Evolutionary conservation across 1,140 invertebrate species (phyloP).

Genomic region (Aricia agestis): DNA sequence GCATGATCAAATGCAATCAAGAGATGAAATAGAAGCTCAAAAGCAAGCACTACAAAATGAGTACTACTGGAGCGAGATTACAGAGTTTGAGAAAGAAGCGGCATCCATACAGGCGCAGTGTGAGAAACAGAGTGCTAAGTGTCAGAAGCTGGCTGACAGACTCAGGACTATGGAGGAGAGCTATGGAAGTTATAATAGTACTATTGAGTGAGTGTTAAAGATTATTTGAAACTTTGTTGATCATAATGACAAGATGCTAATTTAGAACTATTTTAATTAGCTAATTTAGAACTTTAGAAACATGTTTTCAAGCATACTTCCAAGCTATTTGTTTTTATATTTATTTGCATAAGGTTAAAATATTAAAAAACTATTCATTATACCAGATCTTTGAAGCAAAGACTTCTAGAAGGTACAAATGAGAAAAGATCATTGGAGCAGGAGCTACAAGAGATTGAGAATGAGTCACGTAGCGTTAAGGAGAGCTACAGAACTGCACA

Average conservation of each 20-base stretch:
- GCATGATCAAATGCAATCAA: constrained; percentile 75
- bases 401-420: constrained; percentile 33
- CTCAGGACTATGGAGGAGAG: constrained; percentile 44
- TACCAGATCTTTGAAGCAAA: constrained; percentile 36
- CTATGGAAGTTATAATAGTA: constrained; percentile 38
- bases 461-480: constrained; percentile 33
- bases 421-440: constrained; percentile 35
- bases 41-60: constrained; percentile 74
- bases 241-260: too few species aligned
- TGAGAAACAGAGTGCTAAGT: constrained; percentile 43
- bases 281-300: too few species aligned
- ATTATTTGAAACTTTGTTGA: not conserved
- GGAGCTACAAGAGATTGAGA: constrained; percentile 35
- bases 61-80: constrained; percentile 65
- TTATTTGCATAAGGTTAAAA: too few species aligned
- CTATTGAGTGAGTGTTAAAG: constrained; percentile 43
- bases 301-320: too few species aligned
- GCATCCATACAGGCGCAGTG: constrained; percentile 36
- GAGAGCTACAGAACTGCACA: constrained; percentile 25
- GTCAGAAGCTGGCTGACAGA: constrained; percentile 48
- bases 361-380: too few species aligned
- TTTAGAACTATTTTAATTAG: too few species aligned
- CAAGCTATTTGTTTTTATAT: too few species aligned
- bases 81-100: constrained; percentile 47
- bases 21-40: constrained; percentile 73